A percentile compares a stretch with the other conserved stretches of the same genome.
Conservation (phyloP, 2,888 invertebrate genomes). For the Macaria notata region DNA sequence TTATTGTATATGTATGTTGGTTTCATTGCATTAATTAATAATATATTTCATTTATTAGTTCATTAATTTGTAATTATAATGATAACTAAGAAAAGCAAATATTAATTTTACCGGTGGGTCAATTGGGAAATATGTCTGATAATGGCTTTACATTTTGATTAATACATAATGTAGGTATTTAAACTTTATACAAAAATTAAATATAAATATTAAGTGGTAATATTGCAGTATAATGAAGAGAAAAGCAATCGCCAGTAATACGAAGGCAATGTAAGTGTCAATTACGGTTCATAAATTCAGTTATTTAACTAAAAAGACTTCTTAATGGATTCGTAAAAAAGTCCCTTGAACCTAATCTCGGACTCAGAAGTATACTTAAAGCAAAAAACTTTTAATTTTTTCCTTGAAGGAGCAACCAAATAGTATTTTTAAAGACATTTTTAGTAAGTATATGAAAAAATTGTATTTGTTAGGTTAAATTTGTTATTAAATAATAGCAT, state of each 20-base stretch:
- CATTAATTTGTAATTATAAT: no score
- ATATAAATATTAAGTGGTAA: conserved; percentile 12
- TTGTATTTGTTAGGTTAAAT: not conserved
- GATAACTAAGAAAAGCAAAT: no score
- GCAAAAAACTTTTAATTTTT: conserved; percentile 36
- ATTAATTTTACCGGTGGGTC: no score
- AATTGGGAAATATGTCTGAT: no score
- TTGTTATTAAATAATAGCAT: not conserved
- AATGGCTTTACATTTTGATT: no score
- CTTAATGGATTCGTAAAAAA: conserved; percentile 35
- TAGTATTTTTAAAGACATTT: conserved; percentile 26
- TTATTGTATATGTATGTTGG: no score
- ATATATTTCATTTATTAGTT: no score
- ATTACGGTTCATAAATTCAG: conserved; percentile 38
- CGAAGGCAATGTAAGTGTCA: conserved; percentile 33
- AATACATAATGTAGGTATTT: no score
- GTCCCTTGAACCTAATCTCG: conserved; percentile 36
- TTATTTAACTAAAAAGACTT: conserved; percentile 35
- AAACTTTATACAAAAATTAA: no score
- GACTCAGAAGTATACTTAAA: conserved; percentile 34
- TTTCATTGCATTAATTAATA: no score
- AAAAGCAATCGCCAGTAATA: conserved; percentile 30
- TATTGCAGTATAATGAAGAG: conserved; percentile 15
- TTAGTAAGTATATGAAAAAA: not conserved
- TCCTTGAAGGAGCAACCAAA: conserved; percentile 27